Evolutionary conservation across 2,113 vertebrate species (phyloP).

Genomic region (Lycaon pictus): DNA sequence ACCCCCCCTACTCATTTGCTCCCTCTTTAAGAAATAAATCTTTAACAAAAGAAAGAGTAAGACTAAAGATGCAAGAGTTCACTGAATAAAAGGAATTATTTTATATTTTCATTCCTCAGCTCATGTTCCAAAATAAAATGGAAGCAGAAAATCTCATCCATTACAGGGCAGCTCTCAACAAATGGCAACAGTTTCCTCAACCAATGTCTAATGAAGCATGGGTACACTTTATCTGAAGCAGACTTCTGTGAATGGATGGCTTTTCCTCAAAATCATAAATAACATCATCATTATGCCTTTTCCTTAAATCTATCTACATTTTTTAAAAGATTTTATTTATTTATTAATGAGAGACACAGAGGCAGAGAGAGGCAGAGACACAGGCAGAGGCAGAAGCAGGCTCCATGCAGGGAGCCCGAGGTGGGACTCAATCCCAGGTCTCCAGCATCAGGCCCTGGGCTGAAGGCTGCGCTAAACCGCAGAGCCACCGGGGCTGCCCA

Average conservation of each 20-base stretch:
- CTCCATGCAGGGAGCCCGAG: too few species aligned
- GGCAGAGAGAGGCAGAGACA: too few species aligned
- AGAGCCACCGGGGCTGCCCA: too few species aligned
- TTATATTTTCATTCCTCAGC: not conserved
- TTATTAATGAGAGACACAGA: too few species aligned
- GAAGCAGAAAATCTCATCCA: not conserved
- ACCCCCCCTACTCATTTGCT: not conserved
- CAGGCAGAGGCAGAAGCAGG: too few species aligned
- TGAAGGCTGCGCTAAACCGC: too few species aligned
- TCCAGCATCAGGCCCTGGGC: too few species aligned
- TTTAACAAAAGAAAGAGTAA: not conserved
- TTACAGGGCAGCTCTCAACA: not conserved
- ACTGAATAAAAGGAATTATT: not conserved
- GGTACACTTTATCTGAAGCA: not conserved
- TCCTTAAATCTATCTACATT: not conserved
- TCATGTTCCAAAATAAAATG: not conserved
- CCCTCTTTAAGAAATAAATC: not conserved
- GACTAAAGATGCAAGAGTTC: not conserved
- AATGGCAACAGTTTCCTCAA: not conserved
- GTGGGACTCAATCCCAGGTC: too few species aligned
- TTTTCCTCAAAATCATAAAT: slow-evolving; percentile 6
- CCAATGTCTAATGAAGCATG: not conserved
- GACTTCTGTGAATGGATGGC: not conserved
- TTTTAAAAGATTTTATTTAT: too few species aligned
- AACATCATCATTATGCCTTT: not conserved